Conservation (phyloP, 1,140 invertebrate species). For the Mycetomoellerius zeteki region DNA sequence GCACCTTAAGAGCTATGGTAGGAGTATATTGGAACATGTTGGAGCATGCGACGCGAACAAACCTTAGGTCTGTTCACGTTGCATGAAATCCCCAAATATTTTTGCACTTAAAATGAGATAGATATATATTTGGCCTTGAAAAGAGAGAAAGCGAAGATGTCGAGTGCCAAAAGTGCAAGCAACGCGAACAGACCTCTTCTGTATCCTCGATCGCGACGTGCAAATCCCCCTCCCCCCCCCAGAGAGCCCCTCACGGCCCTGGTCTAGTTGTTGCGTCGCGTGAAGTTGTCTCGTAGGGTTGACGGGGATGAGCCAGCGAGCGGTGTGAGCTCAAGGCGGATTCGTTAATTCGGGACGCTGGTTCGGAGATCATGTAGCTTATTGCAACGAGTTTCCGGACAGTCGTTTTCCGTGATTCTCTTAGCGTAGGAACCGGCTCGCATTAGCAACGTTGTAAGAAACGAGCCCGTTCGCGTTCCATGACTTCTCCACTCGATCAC, state of each 20-base stretch:
- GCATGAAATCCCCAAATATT: too few relatives aligned
- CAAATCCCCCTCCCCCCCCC: background rate
- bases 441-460: slow-evolving; percentile 6
- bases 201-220: background rate
- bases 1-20: too few relatives aligned
- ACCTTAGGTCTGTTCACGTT: too few relatives aligned
- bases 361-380: slow-evolving; percentile 26
- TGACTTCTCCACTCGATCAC: slow-evolving; percentile 84
- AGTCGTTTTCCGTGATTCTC: background rate
- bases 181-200: too few relatives aligned
- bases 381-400: background rate
- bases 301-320: background rate
- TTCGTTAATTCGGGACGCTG: background rate
- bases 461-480: slow-evolving; percentile 78
- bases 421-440: background rate
- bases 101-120: too few relatives aligned
- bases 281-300: background rate
- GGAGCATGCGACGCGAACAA: too few relatives aligned
- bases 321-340: background rate
- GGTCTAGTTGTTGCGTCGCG: slow-evolving; percentile 1
- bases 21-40: too few relatives aligned
- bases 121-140: too few relatives aligned
- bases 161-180: too few relatives aligned
- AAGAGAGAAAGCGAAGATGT: too few relatives aligned
- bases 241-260: background rate